A percentile compares a stretch with the other conserved stretches of the same genome.
Conservation (phyloP, 2,888 invertebrate species). For the Morpho achilles region DNA sequence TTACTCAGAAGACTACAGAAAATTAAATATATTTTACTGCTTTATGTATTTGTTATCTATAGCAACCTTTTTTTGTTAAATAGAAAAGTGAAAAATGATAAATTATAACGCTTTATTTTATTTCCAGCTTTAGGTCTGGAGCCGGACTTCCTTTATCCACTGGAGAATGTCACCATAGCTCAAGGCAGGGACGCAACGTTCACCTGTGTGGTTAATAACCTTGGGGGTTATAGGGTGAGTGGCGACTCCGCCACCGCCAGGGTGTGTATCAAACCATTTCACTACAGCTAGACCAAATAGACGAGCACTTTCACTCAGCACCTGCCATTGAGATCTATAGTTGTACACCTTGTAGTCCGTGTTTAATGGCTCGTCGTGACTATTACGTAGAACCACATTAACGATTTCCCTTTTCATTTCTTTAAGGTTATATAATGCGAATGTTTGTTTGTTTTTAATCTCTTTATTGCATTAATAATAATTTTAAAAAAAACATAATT, state of each 20-base stretch:
- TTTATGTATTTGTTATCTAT: too few species aligned
- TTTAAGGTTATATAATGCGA: too few species aligned
- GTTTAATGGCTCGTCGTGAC: too few species aligned
- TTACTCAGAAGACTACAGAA: too few species aligned
- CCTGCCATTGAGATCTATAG: conserved; percentile 66
- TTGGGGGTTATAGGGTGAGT: conserved; percentile 94
- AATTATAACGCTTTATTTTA: conserved; percentile 37
- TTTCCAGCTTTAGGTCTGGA: conserved; percentile 85
- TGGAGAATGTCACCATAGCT: conserved; percentile 91
- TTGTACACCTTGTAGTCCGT: conserved; percentile 31
- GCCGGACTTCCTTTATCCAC: conserved; percentile 88
- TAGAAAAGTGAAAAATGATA: too few species aligned
- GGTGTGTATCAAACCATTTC: conserved; percentile 86
- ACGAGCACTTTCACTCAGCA: conserved; percentile 69
- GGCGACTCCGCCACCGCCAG: conserved; percentile 90
- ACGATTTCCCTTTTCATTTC: too few species aligned
- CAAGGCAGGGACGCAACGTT: conserved; percentile 91
- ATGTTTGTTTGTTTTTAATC: too few species aligned
- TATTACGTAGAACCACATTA: too few species aligned
- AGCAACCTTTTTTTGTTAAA: too few species aligned
- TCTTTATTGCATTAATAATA: too few species aligned
- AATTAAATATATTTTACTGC: too few species aligned
- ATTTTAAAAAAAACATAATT: too few species aligned
- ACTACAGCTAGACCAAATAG: conserved; percentile 67
- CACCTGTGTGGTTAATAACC: conserved; percentile 91